Evolutionary conservation across 2,888 invertebrate species (phyloP).

Genomic region (Mechanitis mazaeus): DNA sequence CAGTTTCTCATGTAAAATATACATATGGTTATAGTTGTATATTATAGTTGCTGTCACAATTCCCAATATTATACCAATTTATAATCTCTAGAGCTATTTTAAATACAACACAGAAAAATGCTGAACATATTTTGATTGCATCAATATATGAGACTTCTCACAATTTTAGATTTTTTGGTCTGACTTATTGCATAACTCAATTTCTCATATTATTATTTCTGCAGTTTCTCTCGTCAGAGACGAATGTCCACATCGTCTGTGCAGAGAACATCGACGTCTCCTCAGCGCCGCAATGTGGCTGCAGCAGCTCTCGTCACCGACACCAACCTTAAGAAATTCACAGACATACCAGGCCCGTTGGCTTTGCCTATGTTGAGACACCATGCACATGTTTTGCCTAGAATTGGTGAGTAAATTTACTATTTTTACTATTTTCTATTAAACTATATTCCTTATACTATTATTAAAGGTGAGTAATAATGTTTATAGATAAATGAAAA

Average conservation of each 20-base stretch:
- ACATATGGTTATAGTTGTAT: too few species aligned
- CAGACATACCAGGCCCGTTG: slow-evolving; percentile 64
- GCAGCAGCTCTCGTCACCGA: slow-evolving; percentile 31
- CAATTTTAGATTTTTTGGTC: neutral
- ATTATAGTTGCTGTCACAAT: too few species aligned
- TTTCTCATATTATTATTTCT: neutral
- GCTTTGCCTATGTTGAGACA: slow-evolving; percentile 66
- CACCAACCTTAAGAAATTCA: slow-evolving; percentile 44
- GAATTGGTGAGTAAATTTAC: slow-evolving; percentile 48
- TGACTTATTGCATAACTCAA: too few species aligned
- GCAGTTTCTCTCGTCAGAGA: slow-evolving; percentile 50
- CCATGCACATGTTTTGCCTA: slow-evolving; percentile 62
- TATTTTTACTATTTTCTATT: too few species aligned
- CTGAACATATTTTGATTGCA: neutral
- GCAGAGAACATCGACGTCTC: slow-evolving; percentile 57
- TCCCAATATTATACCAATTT: too few species aligned
- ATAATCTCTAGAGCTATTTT: neutral
- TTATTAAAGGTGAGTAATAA: too few species aligned
- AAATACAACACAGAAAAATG: too few species aligned
- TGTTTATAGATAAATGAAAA: too few species aligned
- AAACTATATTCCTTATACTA: too few species aligned
- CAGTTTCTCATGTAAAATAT: too few species aligned
- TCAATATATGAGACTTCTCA: neutral
- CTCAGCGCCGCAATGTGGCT: slow-evolving; percentile 50
- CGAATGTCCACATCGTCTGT: slow-evolving; percentile 50